phyloP scores from a whole-genome alignment of 2,797 vertebrate genomes.

The Tenualosa ilisha region DNA sequence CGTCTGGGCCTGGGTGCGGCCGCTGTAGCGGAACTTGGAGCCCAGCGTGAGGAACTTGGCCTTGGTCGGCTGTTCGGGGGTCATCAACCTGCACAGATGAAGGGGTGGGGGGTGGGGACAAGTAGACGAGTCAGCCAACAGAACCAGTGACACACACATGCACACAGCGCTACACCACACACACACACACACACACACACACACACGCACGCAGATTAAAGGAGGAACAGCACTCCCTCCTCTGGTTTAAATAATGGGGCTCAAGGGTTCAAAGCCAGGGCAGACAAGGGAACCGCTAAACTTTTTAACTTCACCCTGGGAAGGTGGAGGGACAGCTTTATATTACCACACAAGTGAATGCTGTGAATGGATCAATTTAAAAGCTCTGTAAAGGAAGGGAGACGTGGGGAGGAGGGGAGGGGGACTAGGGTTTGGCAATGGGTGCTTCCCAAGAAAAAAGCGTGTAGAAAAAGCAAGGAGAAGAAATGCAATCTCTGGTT shows the following conservation, averaged over 20 bases:
- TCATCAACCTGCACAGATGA: constrained; percentile 76
- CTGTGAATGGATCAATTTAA: neutral
- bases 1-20: constrained; percentile 92
- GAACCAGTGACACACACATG: too few relatives aligned
- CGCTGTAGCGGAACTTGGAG: constrained; percentile 97
- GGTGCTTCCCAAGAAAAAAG: constrained; percentile 7
- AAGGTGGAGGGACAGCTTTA: neutral
- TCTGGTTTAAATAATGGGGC: constrained; percentile 5
- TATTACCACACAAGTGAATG: neutral
- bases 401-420: neutral
- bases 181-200: neutral
- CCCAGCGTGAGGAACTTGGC: constrained; percentile 92
- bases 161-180: too few relatives aligned
- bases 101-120: neutral
- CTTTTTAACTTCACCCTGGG: constrained; percentile 3
- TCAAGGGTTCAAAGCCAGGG: neutral
- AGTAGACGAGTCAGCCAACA: neutral
- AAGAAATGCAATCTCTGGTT: neutral
- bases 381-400: neutral
- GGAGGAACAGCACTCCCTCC: neutral
- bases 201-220: constrained; percentile 4
- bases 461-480: neutral
- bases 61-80: constrained; percentile 90
- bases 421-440: neutral
- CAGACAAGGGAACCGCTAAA: neutral